A percentile compares a stretch with the other conserved stretches of the same genome.
These are phyloP conservation scores for Petrocephalus microphthalmus DNA, from an alignment of 2,113 vertebrate genomes.

Conservation along the genomic window DNA sequence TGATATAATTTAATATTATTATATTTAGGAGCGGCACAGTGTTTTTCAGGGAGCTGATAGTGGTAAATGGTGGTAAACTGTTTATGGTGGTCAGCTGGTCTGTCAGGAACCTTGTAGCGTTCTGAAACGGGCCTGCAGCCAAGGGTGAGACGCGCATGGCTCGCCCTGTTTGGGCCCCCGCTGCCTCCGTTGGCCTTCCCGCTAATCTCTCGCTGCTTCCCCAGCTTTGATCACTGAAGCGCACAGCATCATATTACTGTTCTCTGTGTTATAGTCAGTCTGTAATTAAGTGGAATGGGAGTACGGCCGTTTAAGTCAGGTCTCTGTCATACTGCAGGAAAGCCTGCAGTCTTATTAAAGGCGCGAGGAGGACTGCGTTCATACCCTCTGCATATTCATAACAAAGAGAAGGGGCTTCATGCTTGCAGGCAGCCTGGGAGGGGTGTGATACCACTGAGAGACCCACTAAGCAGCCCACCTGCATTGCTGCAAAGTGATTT, in stretches of 20 bases:
- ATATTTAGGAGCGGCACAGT: neutral
- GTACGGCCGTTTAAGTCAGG: neutral
- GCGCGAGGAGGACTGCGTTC: neutral
- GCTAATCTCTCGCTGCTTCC: neutral
- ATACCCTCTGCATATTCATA: neutral
- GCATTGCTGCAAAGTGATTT: neutral
- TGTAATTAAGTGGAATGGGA: slow-evolving; percentile 8
- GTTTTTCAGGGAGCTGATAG: neutral
- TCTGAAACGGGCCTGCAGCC: neutral
- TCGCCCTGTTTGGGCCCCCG: neutral
- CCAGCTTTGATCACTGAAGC: neutral
- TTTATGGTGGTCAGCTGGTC: neutral
- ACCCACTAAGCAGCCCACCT: neutral
- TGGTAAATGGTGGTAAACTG: neutral
- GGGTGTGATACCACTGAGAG: neutral
- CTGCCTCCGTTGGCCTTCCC: neutral
- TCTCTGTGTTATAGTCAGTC: neutral
- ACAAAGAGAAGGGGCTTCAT: neutral
- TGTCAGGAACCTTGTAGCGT: neutral
- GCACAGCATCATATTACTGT: neutral
- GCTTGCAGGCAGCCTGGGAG: neutral
- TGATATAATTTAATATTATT: neutral
- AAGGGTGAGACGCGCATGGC: neutral
- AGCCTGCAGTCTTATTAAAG: neutral
- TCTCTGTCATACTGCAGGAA: neutral